Conservation (phyloP, 2,113 vertebrate species). For the Hemiscyllium ocellatum region DNA sequence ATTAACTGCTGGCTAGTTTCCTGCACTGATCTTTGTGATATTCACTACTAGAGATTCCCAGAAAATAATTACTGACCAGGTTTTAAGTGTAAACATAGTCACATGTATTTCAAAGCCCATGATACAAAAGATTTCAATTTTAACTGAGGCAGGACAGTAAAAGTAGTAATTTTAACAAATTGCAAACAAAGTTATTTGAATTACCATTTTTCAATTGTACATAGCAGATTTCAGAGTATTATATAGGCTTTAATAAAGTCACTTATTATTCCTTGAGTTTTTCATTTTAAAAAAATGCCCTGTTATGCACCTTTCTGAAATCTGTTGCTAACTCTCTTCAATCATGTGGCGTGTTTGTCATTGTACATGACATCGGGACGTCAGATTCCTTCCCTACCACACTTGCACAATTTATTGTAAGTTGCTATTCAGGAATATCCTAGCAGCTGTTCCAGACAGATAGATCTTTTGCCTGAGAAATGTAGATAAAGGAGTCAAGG, state of each 20-base stretch:
- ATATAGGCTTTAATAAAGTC: neutral
- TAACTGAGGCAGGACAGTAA: neutral
- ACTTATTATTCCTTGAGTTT: neutral
- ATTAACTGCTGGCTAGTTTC: neutral
- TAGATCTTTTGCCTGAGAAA: neutral
- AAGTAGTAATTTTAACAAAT: neutral
- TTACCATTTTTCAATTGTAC: neutral
- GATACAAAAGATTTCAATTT: neutral
- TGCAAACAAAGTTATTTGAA: constrained; percentile 17
- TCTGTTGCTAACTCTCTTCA: neutral
- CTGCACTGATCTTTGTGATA: neutral
- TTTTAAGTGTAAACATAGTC: neutral
- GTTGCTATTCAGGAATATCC: neutral
- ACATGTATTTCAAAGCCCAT: neutral
- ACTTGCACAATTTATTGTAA: neutral
- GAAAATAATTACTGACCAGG: neutral
- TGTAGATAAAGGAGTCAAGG: neutral
- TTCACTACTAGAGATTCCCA: neutral
- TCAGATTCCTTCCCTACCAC: neutral
- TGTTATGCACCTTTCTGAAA: neutral
- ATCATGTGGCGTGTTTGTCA: neutral
- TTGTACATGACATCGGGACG: neutral
- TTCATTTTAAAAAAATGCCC: neutral
- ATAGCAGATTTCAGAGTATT: neutral
- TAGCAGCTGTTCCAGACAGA: neutral